Conservation (phyloP, 1,140 invertebrate species). For the Drosophila orena region DNA sequence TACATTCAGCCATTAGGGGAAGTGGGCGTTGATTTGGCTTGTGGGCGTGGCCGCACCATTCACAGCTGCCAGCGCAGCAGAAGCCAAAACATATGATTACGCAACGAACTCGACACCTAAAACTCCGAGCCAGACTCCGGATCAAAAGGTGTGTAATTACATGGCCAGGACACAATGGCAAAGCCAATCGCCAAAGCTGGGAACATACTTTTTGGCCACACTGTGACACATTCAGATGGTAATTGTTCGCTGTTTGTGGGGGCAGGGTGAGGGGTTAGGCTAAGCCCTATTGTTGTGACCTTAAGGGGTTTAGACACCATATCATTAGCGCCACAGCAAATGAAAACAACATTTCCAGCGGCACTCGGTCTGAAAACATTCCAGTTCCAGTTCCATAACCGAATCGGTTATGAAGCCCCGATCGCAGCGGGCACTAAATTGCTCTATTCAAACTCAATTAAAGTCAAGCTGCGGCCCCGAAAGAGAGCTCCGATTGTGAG, state of each 20-base stretch:
- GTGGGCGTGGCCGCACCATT: slow-evolving; percentile 38
- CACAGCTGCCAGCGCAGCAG: slow-evolving; percentile 53
- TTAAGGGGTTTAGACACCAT: slow-evolving; percentile 59
- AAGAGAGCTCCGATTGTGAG: slow-evolving; percentile 39
- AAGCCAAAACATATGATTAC: slow-evolving; percentile 74
- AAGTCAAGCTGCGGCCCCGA: slow-evolving; percentile 64
- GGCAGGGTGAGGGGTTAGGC: slow-evolving; percentile 1
- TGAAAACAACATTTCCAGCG: slow-evolving; percentile 68
- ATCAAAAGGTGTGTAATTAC: slow-evolving; percentile 61
- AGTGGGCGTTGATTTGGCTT: slow-evolving; percentile 55
- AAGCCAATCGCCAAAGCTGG: slow-evolving; percentile 63
- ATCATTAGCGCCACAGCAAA: slow-evolving; percentile 79
- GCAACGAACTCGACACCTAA: slow-evolving; percentile 77
- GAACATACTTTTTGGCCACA: slow-evolving; percentile 57
- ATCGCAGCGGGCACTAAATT: slow-evolving; percentile 78
- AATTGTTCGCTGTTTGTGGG: slow-evolving; percentile 51
- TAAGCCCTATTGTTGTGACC: slow-evolving; percentile 40
- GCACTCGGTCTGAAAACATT: slow-evolving; percentile 41
- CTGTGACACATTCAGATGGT: slow-evolving; percentile 78
- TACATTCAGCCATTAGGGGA: slow-evolving; percentile 48
- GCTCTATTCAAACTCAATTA: slow-evolving; percentile 80
- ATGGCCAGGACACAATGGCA: slow-evolving; percentile 61
- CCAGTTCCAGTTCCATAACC: too few relatives aligned
- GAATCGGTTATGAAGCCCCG: neutral
- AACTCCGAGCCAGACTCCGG: slow-evolving; percentile 29